These are phyloP conservation scores for Macaca nemestrina DNA, from an alignment of 2,113 vertebrate genomes.

Conservation along the genomic window DNA sequence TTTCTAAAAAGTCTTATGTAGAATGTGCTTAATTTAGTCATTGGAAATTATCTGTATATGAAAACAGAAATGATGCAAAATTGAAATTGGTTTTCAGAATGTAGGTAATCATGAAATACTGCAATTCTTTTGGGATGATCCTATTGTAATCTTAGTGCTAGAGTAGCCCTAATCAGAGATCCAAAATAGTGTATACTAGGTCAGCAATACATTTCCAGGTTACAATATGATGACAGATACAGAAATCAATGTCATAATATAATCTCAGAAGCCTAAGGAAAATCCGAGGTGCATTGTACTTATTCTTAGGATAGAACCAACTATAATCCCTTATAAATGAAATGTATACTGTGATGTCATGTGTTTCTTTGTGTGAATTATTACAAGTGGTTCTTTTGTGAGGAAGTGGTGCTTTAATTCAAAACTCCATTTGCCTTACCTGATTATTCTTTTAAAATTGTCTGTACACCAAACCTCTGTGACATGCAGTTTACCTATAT, in stretches of 20 bases:
- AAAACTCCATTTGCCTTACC: conserved; percentile 9
- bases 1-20: neutral
- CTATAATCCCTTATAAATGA: conserved; percentile 81
- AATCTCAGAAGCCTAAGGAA: conserved; percentile 75
- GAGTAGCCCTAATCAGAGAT: conserved; percentile 38
- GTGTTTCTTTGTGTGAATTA: conserved; percentile 68
- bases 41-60: neutral
- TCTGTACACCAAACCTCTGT: too few relatives aligned
- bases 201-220: conserved; percentile 75
- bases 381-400: conserved; percentile 57
- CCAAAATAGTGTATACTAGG: conserved; percentile 19
- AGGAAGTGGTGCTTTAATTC: conserved; percentile 58
- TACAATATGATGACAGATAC: conserved; percentile 69
- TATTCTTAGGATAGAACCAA: conserved; percentile 80
- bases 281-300: conserved; percentile 71
- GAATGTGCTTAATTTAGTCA: conserved; percentile 10
- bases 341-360: conserved; percentile 69
- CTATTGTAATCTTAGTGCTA: neutral
- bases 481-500: too few relatives aligned
- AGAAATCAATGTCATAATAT: conserved; percentile 80
- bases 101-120: neutral
- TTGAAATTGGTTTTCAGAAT: conserved; percentile 25
- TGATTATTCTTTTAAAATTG: conserved; percentile 16
- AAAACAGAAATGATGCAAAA: conserved; percentile 16
- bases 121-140: neutral